Evolutionary conservation across 2,888 invertebrate species (phyloP).

Genomic region (Petrolisthes manimaculis): DNA sequence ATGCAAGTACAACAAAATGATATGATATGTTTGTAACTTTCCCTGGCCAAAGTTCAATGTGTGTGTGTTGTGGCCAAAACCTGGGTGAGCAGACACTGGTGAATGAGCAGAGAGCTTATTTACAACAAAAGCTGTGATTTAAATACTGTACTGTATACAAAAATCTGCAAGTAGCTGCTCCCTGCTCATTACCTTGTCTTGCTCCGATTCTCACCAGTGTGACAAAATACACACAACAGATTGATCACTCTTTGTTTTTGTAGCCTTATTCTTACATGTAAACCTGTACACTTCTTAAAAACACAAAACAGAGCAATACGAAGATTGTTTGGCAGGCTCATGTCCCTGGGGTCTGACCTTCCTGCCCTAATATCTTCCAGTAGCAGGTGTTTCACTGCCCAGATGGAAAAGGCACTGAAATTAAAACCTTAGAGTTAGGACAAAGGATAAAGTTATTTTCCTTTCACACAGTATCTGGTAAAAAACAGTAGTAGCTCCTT

Average conservation of each 20-base stretch:
- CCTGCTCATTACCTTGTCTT: not conserved
- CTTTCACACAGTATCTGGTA: too few species aligned
- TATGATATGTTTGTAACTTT: not conserved
- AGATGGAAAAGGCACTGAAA: too few species aligned
- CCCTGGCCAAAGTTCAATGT: not conserved
- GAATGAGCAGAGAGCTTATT: not conserved
- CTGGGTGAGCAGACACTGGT: not conserved
- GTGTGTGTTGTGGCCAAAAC: not conserved
- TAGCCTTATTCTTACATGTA: not conserved
- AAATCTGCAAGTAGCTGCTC: not conserved
- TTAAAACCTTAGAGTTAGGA: too few species aligned
- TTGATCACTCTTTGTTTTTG: conserved; percentile 7
- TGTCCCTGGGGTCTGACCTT: too few species aligned
- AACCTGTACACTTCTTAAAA: not conserved
- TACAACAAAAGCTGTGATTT: not conserved
- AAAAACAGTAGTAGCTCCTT: too few species aligned
- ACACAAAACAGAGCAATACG: too few species aligned
- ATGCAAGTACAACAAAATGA: not conserved
- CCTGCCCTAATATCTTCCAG: too few species aligned
- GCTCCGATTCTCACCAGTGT: conserved; percentile 45
- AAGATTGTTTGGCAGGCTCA: too few species aligned
- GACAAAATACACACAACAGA: conserved; percentile 48
- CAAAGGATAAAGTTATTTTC: too few species aligned
- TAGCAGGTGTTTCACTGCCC: too few species aligned
- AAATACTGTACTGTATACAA: not conserved